Base-by-base conservation (phyloP, 2,888 invertebrate genomes). In the Polymixis lichenea region DNA sequence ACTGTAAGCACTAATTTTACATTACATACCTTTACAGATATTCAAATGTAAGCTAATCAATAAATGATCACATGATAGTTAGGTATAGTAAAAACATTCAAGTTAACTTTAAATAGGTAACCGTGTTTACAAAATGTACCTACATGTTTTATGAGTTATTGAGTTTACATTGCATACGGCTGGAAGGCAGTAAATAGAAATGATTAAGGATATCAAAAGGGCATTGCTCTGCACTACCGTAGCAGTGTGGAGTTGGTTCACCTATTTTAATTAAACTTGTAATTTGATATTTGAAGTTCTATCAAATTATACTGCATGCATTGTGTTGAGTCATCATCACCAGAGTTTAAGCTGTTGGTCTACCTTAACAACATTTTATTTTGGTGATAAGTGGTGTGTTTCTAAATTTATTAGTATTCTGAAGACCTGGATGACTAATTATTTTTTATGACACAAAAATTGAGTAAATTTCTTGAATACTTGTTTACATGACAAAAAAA, bases 181-280 rank as follows among this genome's bases (percentile, higher is more conserved):
- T 49, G 28, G 28, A 72, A 72, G 56, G 58, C 72, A 75, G 66
- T 75, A 70, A 76, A 84, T 66, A 68, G 32, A 82, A 76, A 71
- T 78, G 58, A 82, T 82, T 86, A 86, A 77, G 84, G 55, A 75
- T 72, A 71, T 78, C 69, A 60, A 66, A 68, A 61, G 70, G 82
- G 74, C 74, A 80, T 71, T 86, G 75, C 53, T 77, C 83, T 72
- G 17, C 60, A 46, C 51, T 51, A 65, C 64, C 19, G 17, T 58
- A 64, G 38, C 15, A 66, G 22, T 19, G 55, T 38, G 17, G 9
- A 64, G 32, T 25, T 43, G 9, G 7, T 71, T 56, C 51, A 43
- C 78, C 46, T 64, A 62, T 32, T 70, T 51, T 22, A 78, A 56
- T 78, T 51, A 62, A 78, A 62, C 28, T 75, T 28, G n/a, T 53